Conservation (phyloP, 1,140 invertebrate species). For the Musca vetustissima region DNA sequence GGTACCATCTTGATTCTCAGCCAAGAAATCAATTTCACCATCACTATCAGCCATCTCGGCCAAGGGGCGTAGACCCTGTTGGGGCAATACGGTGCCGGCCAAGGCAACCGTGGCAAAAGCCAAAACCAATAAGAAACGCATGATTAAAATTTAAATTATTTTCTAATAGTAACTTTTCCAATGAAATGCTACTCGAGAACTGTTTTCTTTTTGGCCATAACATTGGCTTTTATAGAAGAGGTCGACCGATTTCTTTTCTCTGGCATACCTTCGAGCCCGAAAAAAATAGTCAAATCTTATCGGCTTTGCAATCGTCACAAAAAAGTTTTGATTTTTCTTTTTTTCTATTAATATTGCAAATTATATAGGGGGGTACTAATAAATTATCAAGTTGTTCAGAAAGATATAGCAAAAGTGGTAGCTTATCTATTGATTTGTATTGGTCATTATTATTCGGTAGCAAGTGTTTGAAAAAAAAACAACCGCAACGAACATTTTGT, state of each 20-base stretch:
- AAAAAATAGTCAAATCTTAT: background rate
- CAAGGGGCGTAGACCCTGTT: slow-evolving; percentile 1
- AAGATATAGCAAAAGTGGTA: too few species aligned
- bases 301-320: background rate
- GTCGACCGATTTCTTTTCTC: background rate
- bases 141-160: slow-evolving; percentile 15
- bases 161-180: slow-evolving; percentile 20
- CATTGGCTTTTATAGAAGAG: slow-evolving; percentile 15
- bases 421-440: too few species aligned
- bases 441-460: too few species aligned
- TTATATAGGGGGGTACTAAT: too few species aligned
- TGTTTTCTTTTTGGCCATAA: background rate
- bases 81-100: slow-evolving; percentile 39
- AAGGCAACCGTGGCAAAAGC: slow-evolving; percentile 44
- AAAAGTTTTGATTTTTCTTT: too few species aligned
- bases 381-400: too few species aligned
- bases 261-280: too few species aligned
- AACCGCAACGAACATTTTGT: too few species aligned
- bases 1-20: slow-evolving; percentile 33
- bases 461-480: too few species aligned
- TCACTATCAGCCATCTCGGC: slow-evolving; percentile 33
- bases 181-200: slow-evolving; percentile 13
- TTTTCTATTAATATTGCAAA: too few species aligned
- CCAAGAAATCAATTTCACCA: slow-evolving; percentile 42
- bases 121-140: slow-evolving; percentile 50